These are phyloP conservation scores for Paraplagusia blochii DNA, from an alignment of 2,113 vertebrate genomes.

Conservation along the genomic window DNA sequence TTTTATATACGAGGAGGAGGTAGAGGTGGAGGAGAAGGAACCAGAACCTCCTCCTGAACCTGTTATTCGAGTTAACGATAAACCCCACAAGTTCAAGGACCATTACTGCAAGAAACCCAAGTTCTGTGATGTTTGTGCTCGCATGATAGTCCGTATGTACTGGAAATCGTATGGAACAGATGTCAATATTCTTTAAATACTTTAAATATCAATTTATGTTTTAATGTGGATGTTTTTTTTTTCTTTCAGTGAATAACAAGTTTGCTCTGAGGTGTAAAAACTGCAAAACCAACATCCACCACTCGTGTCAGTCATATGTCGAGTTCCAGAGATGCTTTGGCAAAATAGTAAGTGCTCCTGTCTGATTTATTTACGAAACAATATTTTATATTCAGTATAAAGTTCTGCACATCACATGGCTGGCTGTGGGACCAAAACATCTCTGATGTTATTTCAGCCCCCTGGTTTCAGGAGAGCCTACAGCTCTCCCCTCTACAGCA, in stretches of 20 bases:
- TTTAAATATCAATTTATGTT: neutral
- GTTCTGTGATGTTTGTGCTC: conserved; percentile 96
- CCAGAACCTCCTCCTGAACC: conserved; percentile 83
- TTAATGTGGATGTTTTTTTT: neutral
- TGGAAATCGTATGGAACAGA: neutral
- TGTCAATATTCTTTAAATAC: too few species aligned
- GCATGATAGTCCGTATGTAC: conserved; percentile 94
- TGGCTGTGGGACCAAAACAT: neutral
- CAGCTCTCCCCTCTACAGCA: conserved; percentile 90
- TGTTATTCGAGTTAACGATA: conserved; percentile 84
- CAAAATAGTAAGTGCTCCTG: conserved; percentile 86
- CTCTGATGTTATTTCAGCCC: conserved; percentile 72
- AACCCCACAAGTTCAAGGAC: conserved; percentile 97
- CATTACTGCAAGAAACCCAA: conserved; percentile 99
- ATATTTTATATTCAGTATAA: neutral
- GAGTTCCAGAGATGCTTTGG: conserved; percentile 97
- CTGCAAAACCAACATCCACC: conserved; percentile 98
- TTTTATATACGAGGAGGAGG: conserved; percentile 90
- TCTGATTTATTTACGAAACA: neutral
- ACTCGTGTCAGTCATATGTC: conserved; percentile 92
- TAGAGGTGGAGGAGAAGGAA: conserved; percentile 91
- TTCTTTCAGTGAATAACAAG: conserved; percentile 91
- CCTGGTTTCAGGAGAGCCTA: conserved; percentile 92
- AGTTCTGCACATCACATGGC: neutral
- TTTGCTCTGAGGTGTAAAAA: conserved; percentile 96